phyloP scores from a whole-genome alignment of 2,113 vertebrate genomes.

The Melanostigma gelatinosum region DNA sequence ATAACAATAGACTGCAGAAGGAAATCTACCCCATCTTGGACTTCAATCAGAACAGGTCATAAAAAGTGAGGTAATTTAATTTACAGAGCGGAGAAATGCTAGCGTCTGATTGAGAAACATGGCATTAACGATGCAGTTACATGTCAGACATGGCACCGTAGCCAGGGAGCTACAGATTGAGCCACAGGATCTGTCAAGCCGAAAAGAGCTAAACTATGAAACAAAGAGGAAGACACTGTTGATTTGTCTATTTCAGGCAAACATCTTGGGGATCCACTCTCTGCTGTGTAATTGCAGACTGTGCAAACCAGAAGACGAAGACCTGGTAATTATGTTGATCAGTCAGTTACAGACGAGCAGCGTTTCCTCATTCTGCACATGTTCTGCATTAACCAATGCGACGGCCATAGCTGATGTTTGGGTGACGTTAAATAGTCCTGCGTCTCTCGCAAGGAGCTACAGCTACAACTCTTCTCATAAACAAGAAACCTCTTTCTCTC shows the following conservation, averaged over 20 bases:
- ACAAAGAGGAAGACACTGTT: not conserved
- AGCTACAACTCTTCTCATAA: not conserved
- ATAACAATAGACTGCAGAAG: not conserved
- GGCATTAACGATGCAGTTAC: not conserved
- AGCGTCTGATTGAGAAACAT: not conserved
- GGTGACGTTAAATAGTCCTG: not conserved
- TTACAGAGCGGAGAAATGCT: not conserved
- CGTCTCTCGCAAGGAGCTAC: not conserved
- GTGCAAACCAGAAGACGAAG: slow-evolving; percentile 28
- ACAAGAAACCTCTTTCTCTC: not conserved
- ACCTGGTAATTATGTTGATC: slow-evolving; percentile 56
- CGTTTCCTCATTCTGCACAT: not conserved
- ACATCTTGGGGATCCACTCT: slow-evolving; percentile 44
- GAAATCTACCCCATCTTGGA: not conserved
- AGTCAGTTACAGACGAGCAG: not conserved
- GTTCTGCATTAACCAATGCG: not conserved
- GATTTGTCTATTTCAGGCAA: slow-evolving; percentile 58
- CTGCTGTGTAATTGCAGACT: slow-evolving; percentile 39
- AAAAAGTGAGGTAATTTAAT: not conserved
- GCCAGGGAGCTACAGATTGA: not conserved
- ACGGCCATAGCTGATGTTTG: not conserved
- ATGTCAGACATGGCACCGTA: not conserved
- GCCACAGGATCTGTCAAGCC: not conserved
- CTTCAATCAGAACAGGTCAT: not conserved
- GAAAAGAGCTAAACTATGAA: not conserved